Percentiles rank a stretch among this genome's conserved stretches.
phyloP scores from a whole-genome alignment of 2,797 vertebrate genomes.

The Siniperca scherzeri region DNA sequence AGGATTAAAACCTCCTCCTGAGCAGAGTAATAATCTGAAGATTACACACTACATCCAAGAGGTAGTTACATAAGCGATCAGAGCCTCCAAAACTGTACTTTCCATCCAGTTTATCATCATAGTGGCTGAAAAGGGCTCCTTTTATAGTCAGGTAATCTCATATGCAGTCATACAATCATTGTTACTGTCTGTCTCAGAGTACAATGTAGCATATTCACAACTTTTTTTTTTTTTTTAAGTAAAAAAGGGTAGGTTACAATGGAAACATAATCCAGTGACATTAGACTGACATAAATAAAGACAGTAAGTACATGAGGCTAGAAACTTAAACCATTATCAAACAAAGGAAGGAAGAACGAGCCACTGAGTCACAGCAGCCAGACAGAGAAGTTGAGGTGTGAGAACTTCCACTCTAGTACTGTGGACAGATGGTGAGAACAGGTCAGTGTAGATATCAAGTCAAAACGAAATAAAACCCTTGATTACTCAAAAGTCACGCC shows the following conservation, averaged over 20 bases:
- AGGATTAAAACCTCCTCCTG: slow-evolving; percentile 81
- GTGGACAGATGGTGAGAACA: slow-evolving; percentile 45
- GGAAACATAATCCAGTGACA: slow-evolving; percentile 17
- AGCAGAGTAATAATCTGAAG: slow-evolving; percentile 82
- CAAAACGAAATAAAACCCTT: slow-evolving; percentile 35
- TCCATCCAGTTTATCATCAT: slow-evolving; percentile 44
- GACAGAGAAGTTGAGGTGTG: slow-evolving; percentile 70
- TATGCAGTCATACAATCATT: slow-evolving; percentile 8
- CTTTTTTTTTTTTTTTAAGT: not conserved
- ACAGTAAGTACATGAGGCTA: not conserved
- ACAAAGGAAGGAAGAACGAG: slow-evolving; percentile 73
- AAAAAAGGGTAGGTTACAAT: not conserved
- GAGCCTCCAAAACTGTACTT: slow-evolving; percentile 59
- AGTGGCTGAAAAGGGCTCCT: slow-evolving; percentile 23
- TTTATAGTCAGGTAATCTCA: slow-evolving; percentile 38
- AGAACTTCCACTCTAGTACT: slow-evolving; percentile 59
- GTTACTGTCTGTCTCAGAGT: not conserved
- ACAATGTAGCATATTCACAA: not conserved
- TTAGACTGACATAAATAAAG: not conserved
- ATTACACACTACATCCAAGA: slow-evolving; percentile 79
- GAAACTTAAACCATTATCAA: slow-evolving; percentile 31
- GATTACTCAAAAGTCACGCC: not conserved
- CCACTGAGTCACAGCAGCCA: slow-evolving; percentile 66
- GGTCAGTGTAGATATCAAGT: slow-evolving; percentile 36
- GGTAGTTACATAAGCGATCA: slow-evolving; percentile 72